Percentiles rank a stretch among this genome's conserved stretches.
Evolutionary conservation across 2,113 vertebrate species (phyloP).

Genomic region (Rhinolophus sinicus): DNA sequence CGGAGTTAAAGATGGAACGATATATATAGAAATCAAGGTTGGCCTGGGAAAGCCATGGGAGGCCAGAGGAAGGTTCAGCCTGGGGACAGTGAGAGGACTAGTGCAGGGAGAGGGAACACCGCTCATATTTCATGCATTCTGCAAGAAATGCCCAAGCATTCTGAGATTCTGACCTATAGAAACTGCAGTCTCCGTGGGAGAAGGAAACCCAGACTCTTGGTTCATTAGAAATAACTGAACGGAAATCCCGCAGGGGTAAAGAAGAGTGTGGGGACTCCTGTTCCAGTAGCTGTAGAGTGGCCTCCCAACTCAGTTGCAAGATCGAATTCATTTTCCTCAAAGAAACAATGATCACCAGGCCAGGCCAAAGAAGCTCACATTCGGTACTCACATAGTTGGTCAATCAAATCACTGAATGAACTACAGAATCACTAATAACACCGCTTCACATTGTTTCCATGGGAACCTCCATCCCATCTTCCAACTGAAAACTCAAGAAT

Average conservation of each 20-base stretch:
- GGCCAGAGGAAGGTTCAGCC: background rate
- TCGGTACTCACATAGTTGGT: background rate
- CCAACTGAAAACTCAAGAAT: background rate
- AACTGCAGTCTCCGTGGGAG: background rate
- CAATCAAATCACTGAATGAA: background rate
- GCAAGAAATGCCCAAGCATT: background rate
- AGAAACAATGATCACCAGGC: background rate
- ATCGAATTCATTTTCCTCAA: background rate
- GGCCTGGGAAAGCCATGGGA: background rate
- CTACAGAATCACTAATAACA: background rate
- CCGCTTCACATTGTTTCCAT: background rate
- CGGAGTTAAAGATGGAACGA: background rate
- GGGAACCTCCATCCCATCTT: background rate
- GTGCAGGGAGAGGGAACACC: rapidly evolving
- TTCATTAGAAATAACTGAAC: constrained; percentile 5
- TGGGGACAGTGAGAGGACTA: rapidly evolving
- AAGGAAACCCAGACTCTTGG: background rate
- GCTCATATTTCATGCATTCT: rapidly evolving
- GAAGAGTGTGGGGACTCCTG: background rate
- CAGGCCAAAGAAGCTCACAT: background rate
- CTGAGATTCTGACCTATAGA: background rate
- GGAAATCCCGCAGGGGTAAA: background rate
- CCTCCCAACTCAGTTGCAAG: background rate
- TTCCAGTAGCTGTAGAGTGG: background rate
- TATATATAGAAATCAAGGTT: background rate